Conservation (phyloP, 2,113 vertebrate species). For the Dendropsophus ebraccatus region DNA sequence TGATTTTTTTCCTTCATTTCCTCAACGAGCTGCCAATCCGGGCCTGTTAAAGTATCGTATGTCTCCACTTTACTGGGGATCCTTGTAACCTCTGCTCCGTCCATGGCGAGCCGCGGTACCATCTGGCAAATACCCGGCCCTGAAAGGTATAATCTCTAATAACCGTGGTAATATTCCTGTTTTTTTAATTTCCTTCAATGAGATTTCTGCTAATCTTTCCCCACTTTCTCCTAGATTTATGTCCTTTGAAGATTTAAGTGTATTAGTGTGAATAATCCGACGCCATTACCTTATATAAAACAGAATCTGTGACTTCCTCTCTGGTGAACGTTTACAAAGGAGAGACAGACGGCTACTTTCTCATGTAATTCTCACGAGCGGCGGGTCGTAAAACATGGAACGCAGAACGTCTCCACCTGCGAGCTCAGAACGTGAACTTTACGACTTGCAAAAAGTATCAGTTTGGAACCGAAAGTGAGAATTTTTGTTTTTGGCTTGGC, state of each 20-base stretch:
- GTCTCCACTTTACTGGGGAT: background rate
- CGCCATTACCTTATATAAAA: slow-evolving; percentile 67
- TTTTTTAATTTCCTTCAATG: slow-evolving; percentile 5
- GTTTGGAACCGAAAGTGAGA: slow-evolving; percentile 53
- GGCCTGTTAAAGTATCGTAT: slow-evolving; percentile 23
- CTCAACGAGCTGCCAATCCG: slow-evolving; percentile 14
- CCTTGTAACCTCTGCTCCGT: background rate
- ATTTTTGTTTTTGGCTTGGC: slow-evolving; percentile 58
- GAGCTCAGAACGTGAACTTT: slow-evolving; percentile 64
- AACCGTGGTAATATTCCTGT: background rate
- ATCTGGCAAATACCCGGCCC: slow-evolving; percentile 21
- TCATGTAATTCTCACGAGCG: slow-evolving; percentile 62
- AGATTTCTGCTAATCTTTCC: slow-evolving; percentile 24
- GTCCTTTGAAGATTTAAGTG: slow-evolving; percentile 62
- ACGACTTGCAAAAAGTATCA: slow-evolving; percentile 48
- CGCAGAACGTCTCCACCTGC: slow-evolving; percentile 59
- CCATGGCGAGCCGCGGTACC: slow-evolving; percentile 13
- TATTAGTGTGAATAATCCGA: slow-evolving; percentile 63
- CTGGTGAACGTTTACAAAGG: slow-evolving; percentile 65
- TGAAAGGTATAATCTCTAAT: background rate
- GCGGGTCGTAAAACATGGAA: slow-evolving; percentile 70
- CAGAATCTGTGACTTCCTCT: slow-evolving; percentile 69
- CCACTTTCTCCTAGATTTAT: slow-evolving; percentile 56
- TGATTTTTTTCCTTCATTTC: background rate
- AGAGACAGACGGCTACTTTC: slow-evolving; percentile 64